Conservation (phyloP, 2,113 vertebrate species). For the Callopanchax toddi region DNA sequence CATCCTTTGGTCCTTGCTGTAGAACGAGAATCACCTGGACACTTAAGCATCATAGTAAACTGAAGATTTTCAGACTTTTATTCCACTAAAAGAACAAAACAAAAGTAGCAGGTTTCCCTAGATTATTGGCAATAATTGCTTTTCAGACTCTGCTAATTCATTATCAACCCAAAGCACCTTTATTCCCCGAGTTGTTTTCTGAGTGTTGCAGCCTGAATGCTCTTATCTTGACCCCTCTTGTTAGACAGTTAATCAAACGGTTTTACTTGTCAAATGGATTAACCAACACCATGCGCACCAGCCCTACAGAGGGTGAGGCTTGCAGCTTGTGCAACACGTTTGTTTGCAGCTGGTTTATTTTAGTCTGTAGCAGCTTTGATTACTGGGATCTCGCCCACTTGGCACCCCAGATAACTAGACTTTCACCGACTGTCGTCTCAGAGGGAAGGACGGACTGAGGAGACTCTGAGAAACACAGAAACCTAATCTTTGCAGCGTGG, state of each 20-base stretch:
- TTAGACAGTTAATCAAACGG: conserved; percentile 56
- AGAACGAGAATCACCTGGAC: too few relatives aligned
- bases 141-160: background rate
- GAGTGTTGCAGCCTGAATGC: background rate
- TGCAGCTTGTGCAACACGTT: background rate
- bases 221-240: conserved; percentile 35
- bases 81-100: too few relatives aligned
- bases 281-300: conserved; percentile 1
- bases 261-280: conserved; percentile 31
- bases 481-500: background rate
- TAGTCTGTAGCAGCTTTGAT: conserved; percentile 51
- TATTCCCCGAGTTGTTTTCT: background rate
- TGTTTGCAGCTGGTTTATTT: conserved; percentile 49
- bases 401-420: conserved; percentile 77
- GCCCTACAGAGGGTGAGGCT: conserved; percentile 8
- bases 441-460: conserved; percentile 68
- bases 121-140: conserved; percentile 3
- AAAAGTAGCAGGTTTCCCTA: background rate
- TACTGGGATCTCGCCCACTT: conserved; percentile 83
- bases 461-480: conserved; percentile 7
- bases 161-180: conserved; percentile 3
- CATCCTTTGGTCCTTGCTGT: too few relatives aligned
- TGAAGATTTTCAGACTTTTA: too few relatives aligned
- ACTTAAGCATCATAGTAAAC: too few relatives aligned
- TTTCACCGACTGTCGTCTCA: conserved; percentile 79